phyloP scores from a whole-genome alignment of 2,113 vertebrate species.

The Butorides virescens region DNA sequence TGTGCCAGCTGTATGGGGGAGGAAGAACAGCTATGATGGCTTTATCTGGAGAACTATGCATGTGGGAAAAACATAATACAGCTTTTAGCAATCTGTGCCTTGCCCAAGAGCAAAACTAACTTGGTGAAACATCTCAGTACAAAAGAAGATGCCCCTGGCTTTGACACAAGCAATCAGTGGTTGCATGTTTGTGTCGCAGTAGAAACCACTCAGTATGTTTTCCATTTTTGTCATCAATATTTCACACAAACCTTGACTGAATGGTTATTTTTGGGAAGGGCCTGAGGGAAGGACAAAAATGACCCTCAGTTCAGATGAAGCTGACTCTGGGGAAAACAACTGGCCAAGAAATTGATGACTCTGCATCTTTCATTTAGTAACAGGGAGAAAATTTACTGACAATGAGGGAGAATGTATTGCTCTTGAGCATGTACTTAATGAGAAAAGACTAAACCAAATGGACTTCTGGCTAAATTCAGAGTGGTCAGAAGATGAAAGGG shows the following conservation, averaged over 20 bases:
- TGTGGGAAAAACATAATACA: background rate
- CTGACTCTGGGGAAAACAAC: background rate
- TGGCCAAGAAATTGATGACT: background rate
- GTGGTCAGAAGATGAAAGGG: background rate
- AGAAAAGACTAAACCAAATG: background rate
- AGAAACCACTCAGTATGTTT: background rate
- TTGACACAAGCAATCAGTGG: background rate
- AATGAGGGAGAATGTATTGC: background rate
- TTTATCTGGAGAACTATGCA: background rate
- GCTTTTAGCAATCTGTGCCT: background rate
- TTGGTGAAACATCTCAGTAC: background rate
- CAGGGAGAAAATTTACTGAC: background rate
- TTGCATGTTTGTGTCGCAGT: background rate
- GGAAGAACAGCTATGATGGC: background rate
- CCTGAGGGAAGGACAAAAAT: background rate
- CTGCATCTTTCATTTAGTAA: background rate
- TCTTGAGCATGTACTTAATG: background rate
- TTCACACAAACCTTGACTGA: background rate
- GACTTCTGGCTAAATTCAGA: background rate
- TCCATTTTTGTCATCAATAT: background rate
- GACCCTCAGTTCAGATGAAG: background rate
- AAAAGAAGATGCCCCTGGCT: background rate
- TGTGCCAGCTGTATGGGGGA: background rate
- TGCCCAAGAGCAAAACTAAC: background rate
- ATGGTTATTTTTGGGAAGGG: background rate